A percentile compares a stretch with the other conserved stretches of the same genome.
phyloP scores from a whole-genome alignment of 2,888 invertebrate genomes.

The Portevinia maculata region DNA sequence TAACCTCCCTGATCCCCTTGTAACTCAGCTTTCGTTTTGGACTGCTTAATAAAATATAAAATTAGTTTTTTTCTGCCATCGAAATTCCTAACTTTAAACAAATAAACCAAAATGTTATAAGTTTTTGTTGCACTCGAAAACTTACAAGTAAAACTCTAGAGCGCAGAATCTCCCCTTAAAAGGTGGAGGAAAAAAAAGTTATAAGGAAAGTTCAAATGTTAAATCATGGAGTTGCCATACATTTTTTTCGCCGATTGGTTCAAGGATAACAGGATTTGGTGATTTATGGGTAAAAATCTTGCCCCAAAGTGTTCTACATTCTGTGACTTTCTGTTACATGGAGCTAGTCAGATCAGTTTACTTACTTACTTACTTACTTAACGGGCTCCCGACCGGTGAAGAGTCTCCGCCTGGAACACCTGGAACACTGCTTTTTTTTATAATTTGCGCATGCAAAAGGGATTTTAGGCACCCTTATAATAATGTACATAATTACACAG shows the following conservation, averaged over 20 bases:
- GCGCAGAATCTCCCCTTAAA: conserved; percentile 51
- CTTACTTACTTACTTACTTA: too few species aligned
- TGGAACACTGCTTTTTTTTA: too few species aligned
- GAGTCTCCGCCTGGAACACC: too few species aligned
- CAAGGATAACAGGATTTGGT: neutral
- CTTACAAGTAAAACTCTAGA: neutral
- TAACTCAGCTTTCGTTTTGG: conserved; percentile 7
- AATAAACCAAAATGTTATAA: conserved; percentile 23
- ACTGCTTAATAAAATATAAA: too few species aligned
- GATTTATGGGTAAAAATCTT: too few species aligned
- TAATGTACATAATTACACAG: too few species aligned
- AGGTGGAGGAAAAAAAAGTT: neutral
- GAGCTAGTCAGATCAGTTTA: too few species aligned
- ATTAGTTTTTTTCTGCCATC: conserved; percentile 5
- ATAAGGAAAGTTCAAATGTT: conserved; percentile 1
- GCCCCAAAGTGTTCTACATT: too few species aligned
- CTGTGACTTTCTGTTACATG: too few species aligned
- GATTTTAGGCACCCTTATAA: too few species aligned
- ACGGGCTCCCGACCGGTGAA: too few species aligned
- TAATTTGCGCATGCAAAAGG: too few species aligned
- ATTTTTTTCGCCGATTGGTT: neutral
- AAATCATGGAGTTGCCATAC: conserved; percentile 18
- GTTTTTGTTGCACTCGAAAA: neutral
- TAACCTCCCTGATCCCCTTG: neutral
- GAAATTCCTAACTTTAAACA: conserved; percentile 45